Base-by-base conservation (phyloP, 2,888 invertebrate genomes). In the Heterodera filipjevi region DNA sequence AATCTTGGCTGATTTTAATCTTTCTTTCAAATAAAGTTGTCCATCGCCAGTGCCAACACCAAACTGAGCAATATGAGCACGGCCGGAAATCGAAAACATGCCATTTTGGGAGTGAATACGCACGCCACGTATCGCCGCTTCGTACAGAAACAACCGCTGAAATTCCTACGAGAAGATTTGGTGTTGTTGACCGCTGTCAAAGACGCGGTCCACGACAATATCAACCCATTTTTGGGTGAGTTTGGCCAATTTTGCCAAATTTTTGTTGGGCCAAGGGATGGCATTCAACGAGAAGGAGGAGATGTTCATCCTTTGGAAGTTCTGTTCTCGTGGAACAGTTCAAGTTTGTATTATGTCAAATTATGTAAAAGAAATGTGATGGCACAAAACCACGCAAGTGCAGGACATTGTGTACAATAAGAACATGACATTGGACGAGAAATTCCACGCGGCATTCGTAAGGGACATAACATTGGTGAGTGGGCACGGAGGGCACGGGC, bases 201-300 rank as follows among this genome's bases (percentile, higher is more conserved):
- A 79, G 96, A 96, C 90, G 91, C 97, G 86, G 93, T 95, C 59
- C 97, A 98, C 91, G 95, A 96, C 90, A 97, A 98, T 91, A 93
- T 98, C 83, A 97, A 97, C 91, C 95, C 95, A 77, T 98, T 98
- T 91, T 95, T 97, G 90, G 98, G 98, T 59, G 59, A 59, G 59
- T 59, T 53, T 8, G 22, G 2, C 27, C 27, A 59, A n/a, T 59
- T 59, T 27, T 27, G 39, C 6, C 39, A 10, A 6, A 27, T 8
- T 1, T 59, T n/a, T 27, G 5, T n/a, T 8, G 0, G 3, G 8
- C 3, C 27, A 30, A 68, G 68, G 59, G 27, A 27, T 59, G 59
- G n/a, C 59, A 59, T 59, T 86, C 83, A 87, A 87, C 79, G 87
- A 87, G 75, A 85, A 84, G 75, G 88, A 88, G 35, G 88, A 87